Percentiles rank a stretch among this genome's conserved stretches.
Conservation (phyloP, 1,140 invertebrate genomes). For the Drosophila santomea region DNA sequence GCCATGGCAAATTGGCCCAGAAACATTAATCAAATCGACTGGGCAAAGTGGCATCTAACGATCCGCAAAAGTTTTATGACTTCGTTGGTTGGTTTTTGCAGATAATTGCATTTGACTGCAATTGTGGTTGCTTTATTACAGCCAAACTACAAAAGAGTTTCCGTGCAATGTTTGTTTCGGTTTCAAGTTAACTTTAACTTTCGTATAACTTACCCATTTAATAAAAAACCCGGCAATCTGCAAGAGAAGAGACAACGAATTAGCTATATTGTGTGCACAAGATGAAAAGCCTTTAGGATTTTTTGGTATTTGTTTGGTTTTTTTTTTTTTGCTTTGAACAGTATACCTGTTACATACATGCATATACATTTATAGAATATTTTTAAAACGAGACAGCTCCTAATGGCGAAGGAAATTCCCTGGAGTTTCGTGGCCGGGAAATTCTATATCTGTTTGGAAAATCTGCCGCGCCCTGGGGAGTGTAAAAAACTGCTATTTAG, state of each 20-base stretch:
- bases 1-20: constrained; percentile 13
- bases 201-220: constrained; percentile 1
- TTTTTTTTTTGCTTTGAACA: too few relatives aligned
- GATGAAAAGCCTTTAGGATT: too few relatives aligned
- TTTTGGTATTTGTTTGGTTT: too few relatives aligned
- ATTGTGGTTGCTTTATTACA: neutral
- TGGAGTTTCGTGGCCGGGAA: neutral
- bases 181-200: neutral
- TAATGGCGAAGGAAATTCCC: neutral
- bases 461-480: constrained; percentile 6
- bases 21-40: constrained; percentile 14
- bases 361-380: neutral
- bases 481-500: neutral
- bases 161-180: neutral
- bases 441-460: constrained; percentile 6
- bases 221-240: constrained; percentile 3
- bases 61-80: constrained; percentile 12
- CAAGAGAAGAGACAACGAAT: neutral
- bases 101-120: constrained; percentile 10
- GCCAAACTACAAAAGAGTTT: too few relatives aligned
- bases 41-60: constrained; percentile 12
- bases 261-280: neutral
- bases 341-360: neutral
- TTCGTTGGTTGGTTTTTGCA: constrained; percentile 6
- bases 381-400: neutral